These are phyloP conservation scores for Nemotelus nigrinus DNA, from an alignment of 2,888 invertebrate genomes.

Conservation along the genomic window DNA sequence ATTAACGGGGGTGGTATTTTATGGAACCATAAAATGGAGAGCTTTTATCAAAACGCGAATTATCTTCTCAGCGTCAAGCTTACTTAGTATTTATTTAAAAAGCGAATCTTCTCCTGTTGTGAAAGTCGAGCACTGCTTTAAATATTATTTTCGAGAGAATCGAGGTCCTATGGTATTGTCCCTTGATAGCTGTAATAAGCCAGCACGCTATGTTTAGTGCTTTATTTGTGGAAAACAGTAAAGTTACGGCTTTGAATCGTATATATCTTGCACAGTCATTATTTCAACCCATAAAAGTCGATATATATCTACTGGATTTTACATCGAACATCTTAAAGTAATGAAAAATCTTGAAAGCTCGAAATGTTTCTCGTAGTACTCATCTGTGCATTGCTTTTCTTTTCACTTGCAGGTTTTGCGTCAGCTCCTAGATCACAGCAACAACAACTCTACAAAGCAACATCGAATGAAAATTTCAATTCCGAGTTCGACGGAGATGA, in stretches of 20 bases:
- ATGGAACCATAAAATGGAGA: slow-evolving; percentile 34
- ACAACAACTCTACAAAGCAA: slow-evolving; percentile 40
- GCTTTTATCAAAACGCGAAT: slow-evolving; percentile 43
- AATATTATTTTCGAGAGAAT: not conserved
- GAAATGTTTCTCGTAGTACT: not conserved
- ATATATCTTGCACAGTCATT: slow-evolving; percentile 10
- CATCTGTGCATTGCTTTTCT: not conserved
- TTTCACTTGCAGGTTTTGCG: slow-evolving; percentile 23
- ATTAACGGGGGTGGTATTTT: slow-evolving; percentile 29
- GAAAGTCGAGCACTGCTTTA: not conserved
- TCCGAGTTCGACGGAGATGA: slow-evolving; percentile 42
- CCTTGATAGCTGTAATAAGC: slow-evolving; percentile 8
- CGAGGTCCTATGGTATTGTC: not conserved
- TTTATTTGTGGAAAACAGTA: slow-evolving; percentile 27
- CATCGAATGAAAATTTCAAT: slow-evolving; percentile 44
- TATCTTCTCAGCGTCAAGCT: slow-evolving; percentile 17
- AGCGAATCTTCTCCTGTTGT: slow-evolving; percentile 9
- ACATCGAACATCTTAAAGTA: slow-evolving; percentile 21
- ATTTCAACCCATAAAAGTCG: slow-evolving; percentile 27
- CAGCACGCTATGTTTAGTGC: slow-evolving; percentile 13
- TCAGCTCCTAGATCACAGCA: slow-evolving; percentile 40
- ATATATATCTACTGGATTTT: slow-evolving; percentile 17
- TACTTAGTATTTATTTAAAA: slow-evolving; percentile 23
- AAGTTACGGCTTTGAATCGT: slow-evolving; percentile 13
- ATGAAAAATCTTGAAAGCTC: slow-evolving; percentile 3